Conservation (phyloP, 2,888 invertebrate species). For the Teleiodes luculella region DNA sequence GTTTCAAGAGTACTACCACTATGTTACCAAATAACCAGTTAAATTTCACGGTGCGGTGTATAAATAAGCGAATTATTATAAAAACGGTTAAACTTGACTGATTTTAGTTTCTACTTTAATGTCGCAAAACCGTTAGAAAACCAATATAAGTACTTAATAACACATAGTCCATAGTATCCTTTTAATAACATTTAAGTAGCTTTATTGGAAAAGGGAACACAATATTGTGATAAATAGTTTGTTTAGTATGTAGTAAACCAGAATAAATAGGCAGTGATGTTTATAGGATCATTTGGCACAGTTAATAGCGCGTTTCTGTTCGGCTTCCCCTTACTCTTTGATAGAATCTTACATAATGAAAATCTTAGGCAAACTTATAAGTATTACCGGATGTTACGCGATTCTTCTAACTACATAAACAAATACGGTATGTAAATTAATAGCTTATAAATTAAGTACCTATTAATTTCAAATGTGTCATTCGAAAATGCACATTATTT, state of each 20-base stretch:
- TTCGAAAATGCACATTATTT: too few relatives aligned
- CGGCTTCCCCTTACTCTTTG: background rate
- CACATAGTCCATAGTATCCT: too few relatives aligned
- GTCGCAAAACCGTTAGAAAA: too few relatives aligned
- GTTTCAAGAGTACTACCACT: too few relatives aligned
- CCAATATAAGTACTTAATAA: too few relatives aligned
- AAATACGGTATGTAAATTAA: background rate
- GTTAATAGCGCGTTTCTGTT: conserved; percentile 10
- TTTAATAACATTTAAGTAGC: background rate
- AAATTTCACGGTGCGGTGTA: too few relatives aligned
- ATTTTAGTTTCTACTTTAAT: too few relatives aligned
- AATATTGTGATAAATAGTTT: background rate
- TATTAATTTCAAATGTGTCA: background rate
- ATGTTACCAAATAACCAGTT: too few relatives aligned
- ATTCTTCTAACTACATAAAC: background rate
- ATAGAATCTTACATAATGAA: background rate
- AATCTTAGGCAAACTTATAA: background rate
- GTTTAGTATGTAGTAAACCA: background rate
- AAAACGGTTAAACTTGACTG: too few relatives aligned
- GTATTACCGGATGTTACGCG: background rate
- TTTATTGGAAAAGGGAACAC: background rate
- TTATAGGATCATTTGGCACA: conserved; percentile 14
- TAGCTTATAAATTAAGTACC: background rate
- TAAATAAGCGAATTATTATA: too few relatives aligned
- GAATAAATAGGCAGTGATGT: conserved; percentile 11